These are phyloP conservation scores for Ctena decussata DNA, from an alignment of 2,888 invertebrate species.

Conservation along the genomic window DNA sequence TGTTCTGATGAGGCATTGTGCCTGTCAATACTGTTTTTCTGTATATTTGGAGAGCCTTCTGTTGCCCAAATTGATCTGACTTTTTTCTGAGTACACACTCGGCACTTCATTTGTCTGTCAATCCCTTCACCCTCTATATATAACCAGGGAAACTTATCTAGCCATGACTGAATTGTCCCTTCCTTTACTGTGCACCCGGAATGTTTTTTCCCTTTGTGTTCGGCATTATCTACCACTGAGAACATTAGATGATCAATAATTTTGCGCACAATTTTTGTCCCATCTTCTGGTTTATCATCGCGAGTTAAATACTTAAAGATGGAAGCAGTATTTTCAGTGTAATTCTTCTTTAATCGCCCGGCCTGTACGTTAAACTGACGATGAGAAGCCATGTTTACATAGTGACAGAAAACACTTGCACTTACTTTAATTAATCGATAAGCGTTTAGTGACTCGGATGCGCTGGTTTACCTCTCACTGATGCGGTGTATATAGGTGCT, in stretches of 20 bases:
- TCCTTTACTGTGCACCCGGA: not conserved
- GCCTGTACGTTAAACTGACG: too few species aligned
- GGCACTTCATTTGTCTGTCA: not conserved
- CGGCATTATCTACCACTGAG: not conserved
- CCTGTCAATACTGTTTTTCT: slow-evolving; percentile 11
- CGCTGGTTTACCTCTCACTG: not conserved
- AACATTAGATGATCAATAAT: not conserved
- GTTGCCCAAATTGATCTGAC: slow-evolving; percentile 7
- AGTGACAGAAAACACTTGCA: too few species aligned
- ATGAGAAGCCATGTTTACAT: too few species aligned
- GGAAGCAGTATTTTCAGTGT: too few species aligned
- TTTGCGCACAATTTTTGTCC: not conserved
- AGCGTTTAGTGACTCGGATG: too few species aligned
- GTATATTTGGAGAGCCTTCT: slow-evolving; percentile 18
- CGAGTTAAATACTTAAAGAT: too few species aligned
- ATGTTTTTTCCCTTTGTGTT: not conserved
- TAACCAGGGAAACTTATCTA: not conserved
- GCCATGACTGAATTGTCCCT: not conserved
- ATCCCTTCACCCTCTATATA: not conserved
- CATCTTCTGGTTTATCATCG: not conserved
- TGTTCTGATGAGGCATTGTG: not conserved
- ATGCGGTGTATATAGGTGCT: not conserved
- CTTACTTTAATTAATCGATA: too few species aligned
- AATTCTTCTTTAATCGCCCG: too few species aligned
- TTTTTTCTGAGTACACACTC: not conserved